Percentiles rank a stretch among this genome's conserved stretches.
These are phyloP conservation scores for Amblyraja radiata DNA, from an alignment of 2,797 vertebrate genomes.

Conservation along the genomic window DNA sequence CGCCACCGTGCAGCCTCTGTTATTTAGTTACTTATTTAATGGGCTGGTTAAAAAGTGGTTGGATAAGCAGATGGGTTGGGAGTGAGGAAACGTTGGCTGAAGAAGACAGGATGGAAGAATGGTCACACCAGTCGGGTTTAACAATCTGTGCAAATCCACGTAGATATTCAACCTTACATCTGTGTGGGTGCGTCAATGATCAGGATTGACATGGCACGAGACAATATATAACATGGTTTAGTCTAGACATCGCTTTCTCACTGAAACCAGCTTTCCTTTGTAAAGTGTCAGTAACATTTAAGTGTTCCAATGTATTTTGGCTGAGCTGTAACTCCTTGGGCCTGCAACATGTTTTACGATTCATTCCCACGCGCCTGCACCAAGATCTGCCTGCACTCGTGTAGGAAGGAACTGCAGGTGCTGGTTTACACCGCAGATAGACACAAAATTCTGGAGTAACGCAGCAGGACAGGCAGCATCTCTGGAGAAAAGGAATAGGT, in stretches of 20 bases:
- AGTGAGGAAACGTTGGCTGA: neutral
- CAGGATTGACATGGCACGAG: neutral
- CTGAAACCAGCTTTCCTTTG: slow-evolving; percentile 11
- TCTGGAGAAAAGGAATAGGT: no score
- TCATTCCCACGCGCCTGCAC: neutral
- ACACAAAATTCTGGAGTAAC: no score
- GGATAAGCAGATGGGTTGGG: neutral
- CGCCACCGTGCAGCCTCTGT: no score
- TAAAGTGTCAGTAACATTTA: neutral
- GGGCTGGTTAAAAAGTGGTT: no score
- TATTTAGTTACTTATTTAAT: no score
- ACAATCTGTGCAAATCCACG: neutral
- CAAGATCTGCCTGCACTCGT: neutral
- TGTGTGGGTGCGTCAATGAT: neutral
- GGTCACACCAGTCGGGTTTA: neutral
- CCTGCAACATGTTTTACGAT: neutral
- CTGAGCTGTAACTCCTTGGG: neutral
- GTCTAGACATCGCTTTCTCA: neutral
- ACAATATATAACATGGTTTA: neutral
- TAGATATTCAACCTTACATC: neutral
- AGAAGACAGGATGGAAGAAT: neutral
- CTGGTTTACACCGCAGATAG: no score
- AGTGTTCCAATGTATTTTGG: neutral
- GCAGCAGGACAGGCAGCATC: no score
- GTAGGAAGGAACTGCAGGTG: no score